Evolutionary conservation across 2,888 invertebrate species (phyloP).

Genomic region (Lypha dubia): DNA sequence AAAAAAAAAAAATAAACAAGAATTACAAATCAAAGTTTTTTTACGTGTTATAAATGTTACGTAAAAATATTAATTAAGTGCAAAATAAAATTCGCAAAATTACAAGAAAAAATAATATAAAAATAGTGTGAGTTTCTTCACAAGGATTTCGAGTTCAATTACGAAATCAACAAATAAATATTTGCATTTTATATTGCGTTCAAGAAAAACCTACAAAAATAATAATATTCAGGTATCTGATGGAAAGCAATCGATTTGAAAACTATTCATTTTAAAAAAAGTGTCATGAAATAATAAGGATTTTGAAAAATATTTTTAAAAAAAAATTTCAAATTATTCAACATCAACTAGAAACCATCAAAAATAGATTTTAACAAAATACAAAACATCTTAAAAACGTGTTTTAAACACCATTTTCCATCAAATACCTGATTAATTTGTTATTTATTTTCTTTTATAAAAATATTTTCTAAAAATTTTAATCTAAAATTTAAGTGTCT

Average conservation of each 20-base stretch:
- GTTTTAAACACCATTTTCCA: neutral
- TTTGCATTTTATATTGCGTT: neutral
- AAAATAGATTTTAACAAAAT: neutral
- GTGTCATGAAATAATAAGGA: too few species aligned
- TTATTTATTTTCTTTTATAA: conserved; percentile 60
- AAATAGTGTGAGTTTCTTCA: conserved; percentile 74
- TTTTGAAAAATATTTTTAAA: too few species aligned
- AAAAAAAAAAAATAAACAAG: conserved; percentile 4
- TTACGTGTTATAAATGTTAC: conserved; percentile 25
- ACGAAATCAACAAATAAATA: conserved; percentile 15
- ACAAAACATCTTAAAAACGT: neutral
- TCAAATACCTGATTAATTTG: conserved; percentile 23
- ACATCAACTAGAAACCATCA: too few species aligned
- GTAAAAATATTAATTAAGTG: conserved; percentile 53
- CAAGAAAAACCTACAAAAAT: too few species aligned
- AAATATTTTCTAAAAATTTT: conserved; percentile 52
- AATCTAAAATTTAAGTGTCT: conserved; percentile 82
- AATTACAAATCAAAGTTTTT: conserved; percentile 12
- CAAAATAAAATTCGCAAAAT: conserved; percentile 27
- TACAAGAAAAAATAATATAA: neutral
- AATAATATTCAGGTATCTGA: too few species aligned
- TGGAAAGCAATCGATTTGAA: too few species aligned
- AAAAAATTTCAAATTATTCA: too few species aligned
- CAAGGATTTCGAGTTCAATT: conserved; percentile 5
- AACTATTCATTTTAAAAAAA: too few species aligned